A percentile compares a stretch with the other conserved stretches of the same genome.
phyloP scores from a whole-genome alignment of 2,113 vertebrate species.

The Hemibagrus wyckioides region DNA sequence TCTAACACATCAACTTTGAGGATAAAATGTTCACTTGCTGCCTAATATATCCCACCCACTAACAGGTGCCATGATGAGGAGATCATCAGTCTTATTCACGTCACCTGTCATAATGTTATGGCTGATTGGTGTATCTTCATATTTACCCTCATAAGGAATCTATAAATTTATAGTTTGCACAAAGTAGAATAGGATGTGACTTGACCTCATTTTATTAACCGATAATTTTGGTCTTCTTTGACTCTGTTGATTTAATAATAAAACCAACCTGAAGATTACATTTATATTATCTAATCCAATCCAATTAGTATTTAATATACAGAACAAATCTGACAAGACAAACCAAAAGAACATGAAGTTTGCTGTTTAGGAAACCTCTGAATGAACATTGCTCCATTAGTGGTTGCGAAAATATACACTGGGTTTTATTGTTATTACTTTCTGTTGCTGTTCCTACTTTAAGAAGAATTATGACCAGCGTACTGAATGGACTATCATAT shows the following conservation, averaged over 20 bases:
- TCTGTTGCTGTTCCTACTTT: neutral
- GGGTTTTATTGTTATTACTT: slow-evolving; percentile 2
- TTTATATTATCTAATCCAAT: neutral
- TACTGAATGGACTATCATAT: neutral
- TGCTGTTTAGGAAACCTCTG: neutral
- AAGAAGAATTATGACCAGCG: neutral
- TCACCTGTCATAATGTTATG: no score
- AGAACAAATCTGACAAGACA: neutral
- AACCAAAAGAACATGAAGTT: neutral
- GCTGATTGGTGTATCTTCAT: no score
- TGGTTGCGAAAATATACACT: slow-evolving; percentile 12
- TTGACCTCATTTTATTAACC: neutral
- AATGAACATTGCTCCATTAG: neutral
- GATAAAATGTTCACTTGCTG: no score
- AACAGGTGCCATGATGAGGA: no score
- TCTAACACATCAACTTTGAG: no score
- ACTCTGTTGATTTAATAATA: neutral
- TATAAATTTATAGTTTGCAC: neutral
- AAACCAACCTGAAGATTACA: neutral
- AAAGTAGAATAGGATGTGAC: neutral
- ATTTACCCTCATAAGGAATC: neutral
- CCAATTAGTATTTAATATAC: neutral
- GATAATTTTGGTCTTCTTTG: neutral
- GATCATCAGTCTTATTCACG: no score
- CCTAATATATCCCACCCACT: no score